These are phyloP conservation scores for Bombus cullumanus DNA, from an alignment of 1,140 invertebrate species.

Conservation along the genomic window DNA sequence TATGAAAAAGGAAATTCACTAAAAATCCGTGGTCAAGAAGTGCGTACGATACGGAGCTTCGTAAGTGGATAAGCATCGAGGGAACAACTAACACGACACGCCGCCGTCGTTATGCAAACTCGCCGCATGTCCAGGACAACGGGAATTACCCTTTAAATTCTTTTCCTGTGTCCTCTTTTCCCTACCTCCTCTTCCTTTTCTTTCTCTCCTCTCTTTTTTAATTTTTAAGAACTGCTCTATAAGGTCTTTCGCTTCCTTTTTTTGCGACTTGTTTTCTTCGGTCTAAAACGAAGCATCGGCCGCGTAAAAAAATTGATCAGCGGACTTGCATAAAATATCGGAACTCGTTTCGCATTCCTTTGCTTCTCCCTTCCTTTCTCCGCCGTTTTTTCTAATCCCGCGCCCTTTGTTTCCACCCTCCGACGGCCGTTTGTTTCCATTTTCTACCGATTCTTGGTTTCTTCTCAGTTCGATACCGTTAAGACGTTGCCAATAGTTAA, in stretches of 20 bases:
- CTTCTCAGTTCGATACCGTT: neutral
- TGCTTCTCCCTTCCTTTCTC: neutral
- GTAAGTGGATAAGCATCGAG: constrained; percentile 47
- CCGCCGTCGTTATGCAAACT: constrained; percentile 46
- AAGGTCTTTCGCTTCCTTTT: constrained; percentile 23
- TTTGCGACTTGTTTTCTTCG: constrained; percentile 7
- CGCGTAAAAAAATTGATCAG: constrained; percentile 42
- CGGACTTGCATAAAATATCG: constrained; percentile 33
- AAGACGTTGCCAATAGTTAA: neutral
- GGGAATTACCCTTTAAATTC: constrained; percentile 32
- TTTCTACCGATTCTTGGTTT: constrained; percentile 4
- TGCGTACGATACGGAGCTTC: constrained; percentile 9
- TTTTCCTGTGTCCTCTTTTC: neutral
- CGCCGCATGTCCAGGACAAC: neutral
- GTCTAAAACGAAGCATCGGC: constrained; percentile 25
- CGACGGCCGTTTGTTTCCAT: neutral
- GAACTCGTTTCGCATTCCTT: constrained; percentile 5
- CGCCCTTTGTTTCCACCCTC: neutral
- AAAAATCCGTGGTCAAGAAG: constrained; percentile 32
- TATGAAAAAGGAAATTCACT: constrained; percentile 10
- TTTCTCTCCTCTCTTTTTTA: neutral
- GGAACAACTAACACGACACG: neutral
- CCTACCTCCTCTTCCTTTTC: neutral
- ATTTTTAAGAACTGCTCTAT: constrained; percentile 14
- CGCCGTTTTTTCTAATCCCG: neutral